Percentiles rank a stretch among this genome's conserved stretches.
Conservation (phyloP, 2,888 invertebrate genomes). For the Trichopoda pennipes region DNA sequence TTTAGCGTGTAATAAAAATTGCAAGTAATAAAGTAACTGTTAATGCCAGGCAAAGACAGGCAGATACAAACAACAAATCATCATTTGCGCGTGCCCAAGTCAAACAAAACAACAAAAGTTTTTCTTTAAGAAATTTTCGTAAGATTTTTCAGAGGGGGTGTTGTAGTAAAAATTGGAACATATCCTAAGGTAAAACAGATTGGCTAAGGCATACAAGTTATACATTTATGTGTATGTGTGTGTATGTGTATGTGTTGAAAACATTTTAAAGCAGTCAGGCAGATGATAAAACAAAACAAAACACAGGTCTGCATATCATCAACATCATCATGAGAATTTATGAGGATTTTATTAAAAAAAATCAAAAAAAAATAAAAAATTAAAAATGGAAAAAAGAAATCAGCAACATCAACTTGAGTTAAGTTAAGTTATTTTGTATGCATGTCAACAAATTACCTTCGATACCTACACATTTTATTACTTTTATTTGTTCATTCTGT, state of each 20-base stretch:
- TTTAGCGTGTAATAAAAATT: slow-evolving; percentile 64
- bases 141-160: slow-evolving; percentile 10
- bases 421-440: slow-evolving; percentile 64
- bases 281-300: background rate
- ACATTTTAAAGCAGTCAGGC: background rate
- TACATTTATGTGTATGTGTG: background rate
- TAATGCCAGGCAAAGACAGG: slow-evolving; percentile 5
- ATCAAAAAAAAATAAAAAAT: no score
- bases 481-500: slow-evolving; percentile 52
- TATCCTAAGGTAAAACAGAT: slow-evolving; percentile 27
- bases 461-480: slow-evolving; percentile 68
- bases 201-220: slow-evolving; percentile 23
- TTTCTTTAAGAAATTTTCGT: slow-evolving; percentile 36
- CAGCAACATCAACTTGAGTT: slow-evolving; percentile 28
- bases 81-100: slow-evolving; percentile 66
- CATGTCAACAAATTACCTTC: slow-evolving; percentile 69
- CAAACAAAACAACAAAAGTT: slow-evolving; percentile 10
- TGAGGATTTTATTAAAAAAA: slow-evolving; percentile 29
- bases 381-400: no score
- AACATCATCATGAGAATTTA: slow-evolving; percentile 55
- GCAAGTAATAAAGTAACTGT: slow-evolving; percentile 56
- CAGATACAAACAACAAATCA: slow-evolving; percentile 25
- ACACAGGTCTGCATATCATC: slow-evolving; percentile 33
- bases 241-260: no score
- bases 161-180: slow-evolving; percentile 52